Base-by-base conservation (phyloP, 1,140 invertebrate species). In the Aphaenogaster ashmeadi region DNA sequence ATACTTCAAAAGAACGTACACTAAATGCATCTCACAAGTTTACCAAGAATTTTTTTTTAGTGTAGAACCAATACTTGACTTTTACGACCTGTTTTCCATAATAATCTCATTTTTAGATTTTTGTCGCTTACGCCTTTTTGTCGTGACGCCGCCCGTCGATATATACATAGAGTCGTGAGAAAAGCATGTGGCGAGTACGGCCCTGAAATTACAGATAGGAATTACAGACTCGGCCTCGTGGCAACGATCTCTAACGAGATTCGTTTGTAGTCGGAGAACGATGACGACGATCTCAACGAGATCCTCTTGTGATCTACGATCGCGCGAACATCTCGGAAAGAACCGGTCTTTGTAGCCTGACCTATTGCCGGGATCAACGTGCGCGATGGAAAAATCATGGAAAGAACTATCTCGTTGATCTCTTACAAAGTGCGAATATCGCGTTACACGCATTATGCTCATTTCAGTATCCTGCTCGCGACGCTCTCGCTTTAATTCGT, bases 171-270 rank as follows among this genome's bases (percentile, higher is more conserved):
- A 50, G 44, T 36, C 60, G 44, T 67, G 77, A 67, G 77, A 80
- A 52, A 47, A 56, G 38, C 66, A 21, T 15, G 21, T 27, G 66
- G 36, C 52, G 18, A 18, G 69, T 85, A 77, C 80, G 81, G 80
- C 87, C 80, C 81, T 87, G 87, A 74, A 85, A 85, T 87, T 85
- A 85, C 67, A 33, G 54, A 52, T 38, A 71, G 66, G 21, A 81
- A 81, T 81, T 81, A 81, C 79, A 81, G 69, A 66, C 77, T 87
- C 79, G 89, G 85, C 89, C 89, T 90, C 87, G 80, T 66, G 88
- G 81, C 85, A 90, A 90, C 87, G 87, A 89, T 88, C 89, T 87
- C 86, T 89, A 89, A 89, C 88, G 88, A 89, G 88, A 89, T 89
- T 81, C 86, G 86, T 89, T 89, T 89, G 88, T 75, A 72, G 58